Percentiles rank a stretch among this genome's conserved stretches.
Conservation (phyloP, 2,888 invertebrate genomes). For the Coleophora deauratella region DNA sequence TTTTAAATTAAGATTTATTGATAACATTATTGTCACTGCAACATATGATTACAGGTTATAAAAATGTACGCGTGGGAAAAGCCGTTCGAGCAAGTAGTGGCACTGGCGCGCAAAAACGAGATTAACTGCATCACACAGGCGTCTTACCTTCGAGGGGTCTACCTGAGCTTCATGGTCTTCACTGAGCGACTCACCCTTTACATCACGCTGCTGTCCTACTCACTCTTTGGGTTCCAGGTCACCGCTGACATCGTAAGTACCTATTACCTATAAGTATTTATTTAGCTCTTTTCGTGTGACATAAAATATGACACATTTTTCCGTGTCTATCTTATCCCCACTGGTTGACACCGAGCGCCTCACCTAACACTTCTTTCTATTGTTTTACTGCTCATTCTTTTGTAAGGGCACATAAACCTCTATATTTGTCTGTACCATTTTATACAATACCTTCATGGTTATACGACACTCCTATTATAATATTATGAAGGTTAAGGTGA, state of each 20-base stretch:
- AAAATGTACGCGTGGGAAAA: conserved; percentile 99
- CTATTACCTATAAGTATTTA: neutral
- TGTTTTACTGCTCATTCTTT: too few species aligned
- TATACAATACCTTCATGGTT: too few species aligned
- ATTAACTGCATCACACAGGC: conserved; percentile 76
- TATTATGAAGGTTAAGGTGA: too few species aligned
- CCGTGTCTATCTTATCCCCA: neutral
- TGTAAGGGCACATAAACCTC: too few species aligned
- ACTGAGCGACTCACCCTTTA: conserved; percentile 89
- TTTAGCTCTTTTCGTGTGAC: neutral
- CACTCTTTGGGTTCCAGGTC: conserved; percentile 77
- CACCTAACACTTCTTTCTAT: too few species aligned
- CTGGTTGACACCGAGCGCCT: too few species aligned
- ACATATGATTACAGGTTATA: conserved; percentile 78
- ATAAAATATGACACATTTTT: neutral
- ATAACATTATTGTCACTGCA: too few species aligned
- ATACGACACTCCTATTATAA: too few species aligned
- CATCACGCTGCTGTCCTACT: conserved; percentile 85
- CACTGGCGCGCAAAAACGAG: conserved; percentile 80
- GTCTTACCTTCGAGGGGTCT: conserved; percentile 78
- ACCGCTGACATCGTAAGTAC: conserved; percentile 71
- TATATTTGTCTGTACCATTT: too few species aligned
- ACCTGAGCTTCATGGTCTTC: conserved; percentile 84
- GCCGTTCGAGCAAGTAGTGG: conserved; percentile 89
- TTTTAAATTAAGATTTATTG: too few species aligned